Evolutionary conservation across 1,140 invertebrate species (phyloP).

Genomic region (Diabrotica virgifera): DNA sequence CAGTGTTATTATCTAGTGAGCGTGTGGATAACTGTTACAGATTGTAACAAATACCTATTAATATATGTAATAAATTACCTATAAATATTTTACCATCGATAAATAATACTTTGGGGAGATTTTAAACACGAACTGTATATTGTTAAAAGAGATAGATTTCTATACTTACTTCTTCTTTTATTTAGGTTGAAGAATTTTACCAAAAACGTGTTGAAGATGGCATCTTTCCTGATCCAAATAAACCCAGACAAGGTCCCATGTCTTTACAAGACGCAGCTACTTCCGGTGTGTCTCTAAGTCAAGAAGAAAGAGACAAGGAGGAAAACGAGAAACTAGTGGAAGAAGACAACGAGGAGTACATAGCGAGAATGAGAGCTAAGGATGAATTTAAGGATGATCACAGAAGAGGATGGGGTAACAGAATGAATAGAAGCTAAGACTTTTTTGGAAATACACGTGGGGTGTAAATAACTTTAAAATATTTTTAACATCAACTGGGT

Average conservation of each 20-base stretch:
- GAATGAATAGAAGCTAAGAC: conserved; percentile 74
- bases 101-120: not conserved
- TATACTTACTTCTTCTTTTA: not conserved
- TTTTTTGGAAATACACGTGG: too few relatives aligned
- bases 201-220: conserved; percentile 79
- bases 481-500: too few relatives aligned
- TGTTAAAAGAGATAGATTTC: not conserved
- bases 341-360: conserved; percentile 71
- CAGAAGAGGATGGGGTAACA: conserved; percentile 83
- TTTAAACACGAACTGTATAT: too few relatives aligned
- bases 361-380: conserved; percentile 66
- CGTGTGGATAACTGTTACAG: too few relatives aligned
- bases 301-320: conserved; percentile 56
- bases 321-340: conserved; percentile 59
- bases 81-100: not conserved
- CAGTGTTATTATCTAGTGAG: too few relatives aligned
- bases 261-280: conserved; percentile 45
- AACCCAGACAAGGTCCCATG: conserved; percentile 33
- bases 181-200: conserved; percentile 86
- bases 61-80: too few relatives aligned
- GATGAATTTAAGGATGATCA: conserved; percentile 94
- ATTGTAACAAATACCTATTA: too few relatives aligned
- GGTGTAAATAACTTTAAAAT: too few relatives aligned
- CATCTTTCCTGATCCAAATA: conserved; percentile 51
- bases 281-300: conserved; percentile 45